These are phyloP conservation scores for Mungos mungo DNA, from an alignment of 2,113 vertebrate genomes.

Conservation along the genomic window DNA sequence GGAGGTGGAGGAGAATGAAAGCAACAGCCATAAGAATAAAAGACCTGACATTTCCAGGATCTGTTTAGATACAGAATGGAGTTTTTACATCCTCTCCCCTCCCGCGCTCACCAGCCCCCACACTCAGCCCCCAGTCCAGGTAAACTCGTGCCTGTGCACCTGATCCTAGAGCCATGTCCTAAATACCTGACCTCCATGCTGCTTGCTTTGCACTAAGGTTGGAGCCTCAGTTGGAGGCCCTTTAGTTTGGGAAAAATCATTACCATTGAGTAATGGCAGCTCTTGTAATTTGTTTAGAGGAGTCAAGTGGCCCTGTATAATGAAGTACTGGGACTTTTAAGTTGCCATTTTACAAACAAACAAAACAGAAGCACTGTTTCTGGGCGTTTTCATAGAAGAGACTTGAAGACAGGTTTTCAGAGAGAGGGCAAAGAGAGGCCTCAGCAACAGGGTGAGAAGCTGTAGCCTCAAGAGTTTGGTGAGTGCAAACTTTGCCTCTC, in stretches of 20 bases:
- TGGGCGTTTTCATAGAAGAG: neutral
- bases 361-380: neutral
- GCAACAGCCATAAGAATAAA: neutral
- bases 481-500: neutral
- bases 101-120: fast-evolving
- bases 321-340: neutral
- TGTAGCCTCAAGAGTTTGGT: neutral
- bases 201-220: no score
- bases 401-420: neutral
- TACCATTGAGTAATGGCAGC: neutral
- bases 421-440: neutral
- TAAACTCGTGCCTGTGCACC: fast-evolving
- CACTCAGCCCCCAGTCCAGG: neutral
- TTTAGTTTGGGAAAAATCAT: neutral
- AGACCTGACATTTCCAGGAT: neutral
- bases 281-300: neutral
- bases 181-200: no score
- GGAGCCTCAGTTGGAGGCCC: neutral
- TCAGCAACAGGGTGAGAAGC: neutral
- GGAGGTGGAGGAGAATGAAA: neutral
- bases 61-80: neutral
- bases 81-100: neutral
- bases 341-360: neutral
- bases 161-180: neutral
- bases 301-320: neutral